These are phyloP conservation scores for Gyps fulvus DNA, from an alignment of 2,113 vertebrate genomes.

Conservation along the genomic window DNA sequence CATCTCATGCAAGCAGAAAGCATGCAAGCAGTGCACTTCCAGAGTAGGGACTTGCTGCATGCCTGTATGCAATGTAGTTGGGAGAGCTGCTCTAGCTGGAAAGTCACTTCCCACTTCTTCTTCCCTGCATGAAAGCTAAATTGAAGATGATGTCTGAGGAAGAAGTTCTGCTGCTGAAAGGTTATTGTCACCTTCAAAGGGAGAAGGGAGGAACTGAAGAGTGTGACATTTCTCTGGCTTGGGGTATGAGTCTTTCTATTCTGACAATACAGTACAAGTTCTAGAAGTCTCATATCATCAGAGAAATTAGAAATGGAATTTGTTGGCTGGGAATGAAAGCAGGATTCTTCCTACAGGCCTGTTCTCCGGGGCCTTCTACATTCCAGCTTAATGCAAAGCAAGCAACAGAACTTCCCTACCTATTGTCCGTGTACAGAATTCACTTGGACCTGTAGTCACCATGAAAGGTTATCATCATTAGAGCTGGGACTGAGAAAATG, in stretches of 20 bases:
- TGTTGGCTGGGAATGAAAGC: not conserved
- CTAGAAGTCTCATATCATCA: not conserved
- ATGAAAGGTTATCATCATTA: not conserved
- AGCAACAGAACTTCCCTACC: not conserved
- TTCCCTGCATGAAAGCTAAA: not conserved
- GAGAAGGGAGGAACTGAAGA: not conserved
- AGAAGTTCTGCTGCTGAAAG: not conserved
- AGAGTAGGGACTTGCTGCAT: not conserved
- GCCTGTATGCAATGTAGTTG: rapidly evolving
- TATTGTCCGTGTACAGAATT: not conserved
- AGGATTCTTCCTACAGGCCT: not conserved
- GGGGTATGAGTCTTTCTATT: not conserved
- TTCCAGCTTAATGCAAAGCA: not conserved
- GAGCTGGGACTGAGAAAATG: not conserved
- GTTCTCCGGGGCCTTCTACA: not conserved
- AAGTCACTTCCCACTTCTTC: not conserved
- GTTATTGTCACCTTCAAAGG: not conserved
- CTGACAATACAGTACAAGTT: not conserved
- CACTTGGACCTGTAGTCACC: not conserved
- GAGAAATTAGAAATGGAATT: not conserved
- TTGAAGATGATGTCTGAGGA: not conserved
- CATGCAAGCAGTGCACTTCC: not conserved
- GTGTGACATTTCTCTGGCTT: not conserved
- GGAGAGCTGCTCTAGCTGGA: not conserved
- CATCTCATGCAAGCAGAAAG: not conserved